Evolutionary conservation across 2,797 vertebrate genomes (phyloP).

Genomic region (Phrynocephalus forsythii): DNA sequence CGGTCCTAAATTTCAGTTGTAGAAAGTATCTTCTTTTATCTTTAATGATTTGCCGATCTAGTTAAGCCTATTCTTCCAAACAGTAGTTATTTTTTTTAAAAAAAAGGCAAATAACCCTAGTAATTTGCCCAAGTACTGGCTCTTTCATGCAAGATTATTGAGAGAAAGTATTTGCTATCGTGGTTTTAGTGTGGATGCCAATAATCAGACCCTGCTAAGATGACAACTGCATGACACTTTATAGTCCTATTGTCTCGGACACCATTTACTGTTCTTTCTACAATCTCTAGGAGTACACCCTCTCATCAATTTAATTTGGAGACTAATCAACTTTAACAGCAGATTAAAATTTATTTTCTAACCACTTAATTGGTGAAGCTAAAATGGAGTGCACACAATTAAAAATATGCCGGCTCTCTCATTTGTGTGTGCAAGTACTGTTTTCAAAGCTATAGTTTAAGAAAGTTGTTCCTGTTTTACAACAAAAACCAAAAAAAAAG

Average conservation of each 20-base stretch:
- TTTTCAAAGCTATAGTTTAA: neutral
- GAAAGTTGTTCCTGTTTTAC: neutral
- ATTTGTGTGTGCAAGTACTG: neutral
- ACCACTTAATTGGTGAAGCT: neutral
- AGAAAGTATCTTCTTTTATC: neutral
- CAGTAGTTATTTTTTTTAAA: neutral
- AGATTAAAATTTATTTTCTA: constrained; percentile 5
- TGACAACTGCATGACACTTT: constrained; percentile 64
- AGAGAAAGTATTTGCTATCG: neutral
- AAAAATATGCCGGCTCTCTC: neutral
- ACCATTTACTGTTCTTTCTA: constrained; percentile 51
- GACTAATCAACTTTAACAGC: neutral
- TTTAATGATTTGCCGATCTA: neutral
- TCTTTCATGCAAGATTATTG: constrained; percentile 58
- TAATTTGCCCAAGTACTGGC: constrained; percentile 22
- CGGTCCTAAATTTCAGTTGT: too few species aligned
- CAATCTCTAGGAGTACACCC: neutral
- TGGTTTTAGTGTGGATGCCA: neutral
- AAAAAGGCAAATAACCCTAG: neutral
- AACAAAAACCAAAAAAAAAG: neutral
- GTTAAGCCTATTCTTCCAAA: neutral
- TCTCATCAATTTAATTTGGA: constrained; percentile 23
- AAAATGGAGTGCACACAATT: neutral
- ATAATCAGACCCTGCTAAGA: constrained; percentile 21
- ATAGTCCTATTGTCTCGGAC: constrained; percentile 64